A percentile compares a stretch with the other conserved stretches of the same genome.
phyloP scores from a whole-genome alignment of 1,140 invertebrate genomes.

The Heterodera schachtii region DNA sequence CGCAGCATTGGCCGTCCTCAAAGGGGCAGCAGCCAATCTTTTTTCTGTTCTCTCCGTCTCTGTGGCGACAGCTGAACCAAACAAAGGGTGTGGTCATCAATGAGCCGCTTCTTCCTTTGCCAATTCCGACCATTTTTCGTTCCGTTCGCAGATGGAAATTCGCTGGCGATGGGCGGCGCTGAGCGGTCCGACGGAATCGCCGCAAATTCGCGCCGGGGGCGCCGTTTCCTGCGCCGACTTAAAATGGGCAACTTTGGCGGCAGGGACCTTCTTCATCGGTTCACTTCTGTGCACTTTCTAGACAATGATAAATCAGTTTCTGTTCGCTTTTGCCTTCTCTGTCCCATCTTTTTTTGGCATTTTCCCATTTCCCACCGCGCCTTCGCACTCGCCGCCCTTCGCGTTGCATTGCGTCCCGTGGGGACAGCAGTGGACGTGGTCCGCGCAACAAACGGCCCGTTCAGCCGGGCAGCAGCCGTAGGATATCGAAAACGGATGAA shows the following conservation, averaged over 20 bases:
- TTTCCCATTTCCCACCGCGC: not conserved
- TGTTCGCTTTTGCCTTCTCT: not conserved
- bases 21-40: conserved; percentile 19
- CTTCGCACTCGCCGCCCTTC: conserved; percentile 20
- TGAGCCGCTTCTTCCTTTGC: not conserved
- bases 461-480: conserved; percentile 67
- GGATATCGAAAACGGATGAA: conserved; percentile 33
- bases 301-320: not conserved
- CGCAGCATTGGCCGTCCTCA: conserved; percentile 23
- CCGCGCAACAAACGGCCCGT: conserved; percentile 64
- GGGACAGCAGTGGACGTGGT: conserved; percentile 64
- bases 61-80: conserved; percentile 3
- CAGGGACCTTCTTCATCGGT: not conserved
- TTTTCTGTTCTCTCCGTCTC: not conserved
- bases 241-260: not conserved
- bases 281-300: not conserved
- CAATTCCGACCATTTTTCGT: conserved; percentile 13
- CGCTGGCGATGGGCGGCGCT: not conserved
- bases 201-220: conserved; percentile 3
- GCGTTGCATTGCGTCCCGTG: conserved; percentile 52
- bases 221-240: conserved; percentile 6
- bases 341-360: not conserved
- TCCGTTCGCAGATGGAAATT: not conserved
- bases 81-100: not conserved
- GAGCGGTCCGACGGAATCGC: not conserved